Evolutionary conservation across 1,140 invertebrate species (phyloP).

Genomic region (Cryptotermes secundus): DNA sequence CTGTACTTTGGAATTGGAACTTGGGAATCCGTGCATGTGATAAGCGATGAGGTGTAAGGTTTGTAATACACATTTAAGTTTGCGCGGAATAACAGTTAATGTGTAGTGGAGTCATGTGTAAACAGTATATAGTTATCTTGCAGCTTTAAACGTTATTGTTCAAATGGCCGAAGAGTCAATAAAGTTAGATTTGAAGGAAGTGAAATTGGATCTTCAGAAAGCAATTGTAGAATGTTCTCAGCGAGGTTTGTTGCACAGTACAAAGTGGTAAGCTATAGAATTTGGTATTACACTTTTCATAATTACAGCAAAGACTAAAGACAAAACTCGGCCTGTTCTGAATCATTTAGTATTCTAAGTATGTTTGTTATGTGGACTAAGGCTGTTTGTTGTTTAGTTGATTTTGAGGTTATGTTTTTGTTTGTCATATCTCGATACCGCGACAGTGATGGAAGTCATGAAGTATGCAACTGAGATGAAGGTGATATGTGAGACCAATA

Average conservation of each 20-base stretch:
- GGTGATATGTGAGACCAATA: too few relatives aligned
- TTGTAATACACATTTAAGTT: too few relatives aligned
- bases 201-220: constrained; percentile 64
- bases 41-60: too few relatives aligned
- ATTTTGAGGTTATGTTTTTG: too few relatives aligned
- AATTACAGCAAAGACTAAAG: neutral
- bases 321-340: neutral
- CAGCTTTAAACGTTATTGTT: neutral
- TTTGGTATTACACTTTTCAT: neutral
- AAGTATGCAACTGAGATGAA: too few relatives aligned
- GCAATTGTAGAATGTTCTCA: constrained; percentile 69
- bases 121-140: too few relatives aligned
- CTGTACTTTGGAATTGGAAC: too few relatives aligned
- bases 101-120: too few relatives aligned
- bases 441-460: too few relatives aligned
- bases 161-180: constrained; percentile 33
- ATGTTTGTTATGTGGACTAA: neutral
- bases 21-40: too few relatives aligned
- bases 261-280: constrained; percentile 65
- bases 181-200: constrained; percentile 41
- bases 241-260: constrained; percentile 67
- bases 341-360: neutral
- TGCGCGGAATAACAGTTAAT: too few relatives aligned
- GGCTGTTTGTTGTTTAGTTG: neutral
- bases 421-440: too few relatives aligned